Evolutionary conservation across 2,113 vertebrate species (phyloP), one percentile per base, ranked within the genome.

Genomic region (Ceyx margarethae): DNA sequence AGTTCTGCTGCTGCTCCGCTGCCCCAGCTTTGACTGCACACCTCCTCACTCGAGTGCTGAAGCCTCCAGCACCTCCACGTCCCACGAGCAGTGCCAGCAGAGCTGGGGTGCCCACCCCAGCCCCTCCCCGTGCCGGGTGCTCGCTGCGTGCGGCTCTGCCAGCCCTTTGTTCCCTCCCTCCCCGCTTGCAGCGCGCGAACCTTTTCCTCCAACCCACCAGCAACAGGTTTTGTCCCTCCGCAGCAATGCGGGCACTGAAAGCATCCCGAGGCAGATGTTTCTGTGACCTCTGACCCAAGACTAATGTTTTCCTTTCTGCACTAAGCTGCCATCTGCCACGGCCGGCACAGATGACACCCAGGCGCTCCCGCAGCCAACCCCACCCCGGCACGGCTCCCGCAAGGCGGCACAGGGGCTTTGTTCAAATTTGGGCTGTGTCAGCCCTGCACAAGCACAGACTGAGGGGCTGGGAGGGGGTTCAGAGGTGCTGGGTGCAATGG

Each of bases 301-400:
- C 98, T 97, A 96, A 98, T 98, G 97, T 96, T 98, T 98, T 98
- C 97, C 98, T 97, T 97, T 96, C 96, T 74, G 95, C 60, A 56
- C 97, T 97, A 97, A 98, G 97, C 97, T 95, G 97, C 99, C 99
- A 99, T 99, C 99, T 99, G 98, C 98, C 96, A 96, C 94, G 84
- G 93, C 88, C 75, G 6, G 94, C 96, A 95, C 95, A 95, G 95
- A 95, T 73, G 95, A 95, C 84, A 89, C 89, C 69, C 86, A 11
- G 81, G 84, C 5, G 1, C 54, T 89, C 61, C 81, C 37, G n/a
- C 33, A 15, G 83, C 90, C 78, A 86, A 11, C 13, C 69, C 72
- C 10, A 2, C 20, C 64, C 60, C 67, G 0, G 53, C 65, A 8
- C 35, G 3, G 78, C 89, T 90, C 73, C 84, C 3, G 35, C 90